Conservation (phyloP, 2,113 vertebrate genomes). For the Pardalotus punctatus region DNA sequence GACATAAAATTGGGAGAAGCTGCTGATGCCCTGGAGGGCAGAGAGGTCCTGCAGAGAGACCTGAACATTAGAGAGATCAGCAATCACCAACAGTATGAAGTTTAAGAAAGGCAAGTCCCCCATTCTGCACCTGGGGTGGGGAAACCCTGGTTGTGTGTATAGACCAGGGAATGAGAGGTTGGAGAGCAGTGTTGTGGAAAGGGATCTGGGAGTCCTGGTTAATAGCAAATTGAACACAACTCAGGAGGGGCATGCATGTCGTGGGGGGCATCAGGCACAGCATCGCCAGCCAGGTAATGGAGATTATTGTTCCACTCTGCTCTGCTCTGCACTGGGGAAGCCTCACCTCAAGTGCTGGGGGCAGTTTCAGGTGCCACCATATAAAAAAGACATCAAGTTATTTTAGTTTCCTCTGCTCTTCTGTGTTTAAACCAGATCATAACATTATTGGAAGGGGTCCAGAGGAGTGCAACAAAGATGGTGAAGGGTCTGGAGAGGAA, state of each 20-base stretch:
- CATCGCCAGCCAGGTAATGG: accelerated
- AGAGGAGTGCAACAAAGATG: neutral
- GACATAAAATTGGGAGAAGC: neutral
- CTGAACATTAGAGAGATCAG: neutral
- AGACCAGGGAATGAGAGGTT: neutral
- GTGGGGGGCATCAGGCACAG: neutral
- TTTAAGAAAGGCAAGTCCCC: accelerated
- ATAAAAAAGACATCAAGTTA: neutral
- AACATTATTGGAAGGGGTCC: neutral
- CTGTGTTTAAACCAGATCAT: no score
- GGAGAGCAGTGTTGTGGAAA: neutral
- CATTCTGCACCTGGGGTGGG: neutral
- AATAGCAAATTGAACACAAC: neutral
- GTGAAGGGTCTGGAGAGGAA: neutral
- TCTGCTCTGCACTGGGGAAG: neutral
- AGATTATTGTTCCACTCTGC: accelerated
- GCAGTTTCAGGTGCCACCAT: neutral
- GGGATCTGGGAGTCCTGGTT: accelerated
- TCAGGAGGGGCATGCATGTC: neutral
- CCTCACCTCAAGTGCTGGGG: accelerated
- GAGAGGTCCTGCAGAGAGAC: neutral
- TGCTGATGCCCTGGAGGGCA: neutral
- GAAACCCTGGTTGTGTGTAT: neutral
- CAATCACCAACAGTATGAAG: neutral
- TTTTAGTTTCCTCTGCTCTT: no score